These are phyloP conservation scores for Onthophagus sagittarius DNA, from an alignment of 2,888 invertebrate species.

Conservation along the genomic window DNA sequence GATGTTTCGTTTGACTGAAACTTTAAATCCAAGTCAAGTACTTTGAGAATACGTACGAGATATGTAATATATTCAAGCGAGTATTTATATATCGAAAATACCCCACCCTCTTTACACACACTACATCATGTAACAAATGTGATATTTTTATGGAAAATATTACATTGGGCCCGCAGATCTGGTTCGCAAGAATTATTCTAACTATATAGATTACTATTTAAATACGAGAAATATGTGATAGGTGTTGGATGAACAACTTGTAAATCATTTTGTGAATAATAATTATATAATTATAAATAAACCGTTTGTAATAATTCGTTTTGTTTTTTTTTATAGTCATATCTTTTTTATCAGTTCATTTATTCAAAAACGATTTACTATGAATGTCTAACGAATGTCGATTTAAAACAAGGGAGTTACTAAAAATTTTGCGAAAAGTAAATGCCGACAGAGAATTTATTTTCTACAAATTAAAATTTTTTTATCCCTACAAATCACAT, in stretches of 20 bases:
- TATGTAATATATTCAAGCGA: slow-evolving; percentile 18
- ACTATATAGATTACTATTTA: slow-evolving; percentile 15
- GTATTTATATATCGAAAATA: slow-evolving; percentile 21
- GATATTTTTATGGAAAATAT: slow-evolving; percentile 23
- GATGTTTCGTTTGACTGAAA: background rate
- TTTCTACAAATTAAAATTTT: too few species aligned
- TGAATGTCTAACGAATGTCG: too few species aligned
- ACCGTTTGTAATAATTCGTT: slow-evolving; percentile 20
- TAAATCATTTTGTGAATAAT: slow-evolving; percentile 24
- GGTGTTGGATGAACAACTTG: slow-evolving; percentile 22
- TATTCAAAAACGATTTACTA: too few species aligned
- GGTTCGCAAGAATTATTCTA: slow-evolving; percentile 18
- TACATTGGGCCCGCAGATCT: slow-evolving; percentile 19
- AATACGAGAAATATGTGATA: slow-evolving; percentile 24
- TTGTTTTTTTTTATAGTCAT: slow-evolving; percentile 14
- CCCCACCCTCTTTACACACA: background rate
- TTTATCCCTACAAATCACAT: too few species aligned
- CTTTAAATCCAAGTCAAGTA: background rate
- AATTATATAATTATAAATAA: slow-evolving; percentile 15
- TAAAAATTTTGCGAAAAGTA: too few species aligned
- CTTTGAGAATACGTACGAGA: slow-evolving; percentile 2
- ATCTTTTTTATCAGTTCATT: background rate
- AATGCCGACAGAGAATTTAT: too few species aligned
- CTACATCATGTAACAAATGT: slow-evolving; percentile 22
- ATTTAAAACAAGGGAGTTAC: too few species aligned